Evolutionary conservation across 2,113 vertebrate species (phyloP), one percentile per base, ranked within the genome.

Genomic region (Acrocephalus kingi): DNA sequence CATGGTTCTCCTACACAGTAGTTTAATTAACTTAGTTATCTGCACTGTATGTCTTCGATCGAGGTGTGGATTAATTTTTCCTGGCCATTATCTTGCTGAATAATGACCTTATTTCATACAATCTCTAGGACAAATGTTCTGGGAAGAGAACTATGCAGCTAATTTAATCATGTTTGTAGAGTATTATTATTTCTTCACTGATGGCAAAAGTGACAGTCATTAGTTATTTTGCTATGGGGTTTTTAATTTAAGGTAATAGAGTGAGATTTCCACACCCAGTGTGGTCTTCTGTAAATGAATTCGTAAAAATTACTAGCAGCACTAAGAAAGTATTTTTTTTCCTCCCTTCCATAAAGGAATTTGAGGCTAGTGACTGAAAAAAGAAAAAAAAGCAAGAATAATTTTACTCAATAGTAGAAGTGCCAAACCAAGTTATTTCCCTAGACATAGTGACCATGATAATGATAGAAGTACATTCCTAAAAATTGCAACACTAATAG

Each of bases 1-100:
- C 87, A 84, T 21, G 84, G 88, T 97, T 97, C 96, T 97, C 95
- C 96, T 97, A 97, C 97, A 97, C 94, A 97, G 97, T 95, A 97
- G 93, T 97, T 97, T 93, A 93, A 97, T 90, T 91, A 96, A 96
- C 97, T 96, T 61, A 64, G 94, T 97, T 94, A 97, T 95, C 96
- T 96, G 95, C 92, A 97, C 96, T 95, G 85, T 82, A 94, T 61
- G 77, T 97, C 97, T 84, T 96, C 55, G 39, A 94, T 91, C 12
- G 76, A 98, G 96, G 97, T 68, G 72, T 80, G 96, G 85, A 97
- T 96, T 97, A 66, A 91, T 95, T 93, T 93, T 97, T 95, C 94
- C 96, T 93, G 95, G 94, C 89, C 96, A 97, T 35, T 84, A 97
- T 84, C 91, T 95, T 96, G 85, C 78, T 87, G 93, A 97, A 91